phyloP scores from a whole-genome alignment of 1,140 invertebrate genomes.

The Sarcophaga peregrina region DNA sequence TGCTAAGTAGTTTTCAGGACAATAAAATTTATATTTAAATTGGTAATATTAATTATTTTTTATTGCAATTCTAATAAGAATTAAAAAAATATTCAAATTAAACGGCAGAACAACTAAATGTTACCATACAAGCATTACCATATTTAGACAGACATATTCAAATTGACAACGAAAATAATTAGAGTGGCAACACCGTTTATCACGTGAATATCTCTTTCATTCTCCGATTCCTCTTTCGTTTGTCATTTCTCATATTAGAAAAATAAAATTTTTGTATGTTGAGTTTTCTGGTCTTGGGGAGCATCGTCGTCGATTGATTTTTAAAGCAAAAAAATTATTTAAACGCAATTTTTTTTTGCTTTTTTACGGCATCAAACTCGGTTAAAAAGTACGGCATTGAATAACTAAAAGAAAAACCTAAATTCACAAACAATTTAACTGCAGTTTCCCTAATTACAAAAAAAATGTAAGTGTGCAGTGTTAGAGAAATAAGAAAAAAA shows the following conservation, averaged over 20 bases:
- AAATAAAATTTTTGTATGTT: slow-evolving; percentile 44
- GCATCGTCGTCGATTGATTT: slow-evolving; percentile 47
- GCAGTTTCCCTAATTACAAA: slow-evolving; percentile 27
- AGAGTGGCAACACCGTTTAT: slow-evolving; percentile 32
- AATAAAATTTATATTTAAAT: too few species aligned
- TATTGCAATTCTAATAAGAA: too few species aligned
- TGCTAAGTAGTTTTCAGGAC: too few species aligned
- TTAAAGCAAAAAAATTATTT: slow-evolving; percentile 46
- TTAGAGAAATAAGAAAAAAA: slow-evolving; percentile 31
- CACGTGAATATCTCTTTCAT: slow-evolving; percentile 44
- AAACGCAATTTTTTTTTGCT: slow-evolving; percentile 43
- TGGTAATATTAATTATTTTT: too few species aligned
- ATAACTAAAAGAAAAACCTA: background rate
- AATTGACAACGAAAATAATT: too few species aligned
- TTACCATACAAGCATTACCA: too few species aligned
- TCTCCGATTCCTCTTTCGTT: slow-evolving; percentile 43
- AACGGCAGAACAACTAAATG: too few species aligned
- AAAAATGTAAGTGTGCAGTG: slow-evolving; percentile 46
- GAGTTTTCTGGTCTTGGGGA: slow-evolving; percentile 44
- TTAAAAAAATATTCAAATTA: too few species aligned
- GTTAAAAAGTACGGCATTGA: slow-evolving; percentile 15
- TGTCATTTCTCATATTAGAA: slow-evolving; percentile 38
- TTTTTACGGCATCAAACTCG: slow-evolving; percentile 44
- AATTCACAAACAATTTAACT: slow-evolving; percentile 37
- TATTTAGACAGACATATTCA: too few species aligned